Conservation (phyloP, 2,113 vertebrate species). For the Paracanthobrama guichenoti region DNA sequence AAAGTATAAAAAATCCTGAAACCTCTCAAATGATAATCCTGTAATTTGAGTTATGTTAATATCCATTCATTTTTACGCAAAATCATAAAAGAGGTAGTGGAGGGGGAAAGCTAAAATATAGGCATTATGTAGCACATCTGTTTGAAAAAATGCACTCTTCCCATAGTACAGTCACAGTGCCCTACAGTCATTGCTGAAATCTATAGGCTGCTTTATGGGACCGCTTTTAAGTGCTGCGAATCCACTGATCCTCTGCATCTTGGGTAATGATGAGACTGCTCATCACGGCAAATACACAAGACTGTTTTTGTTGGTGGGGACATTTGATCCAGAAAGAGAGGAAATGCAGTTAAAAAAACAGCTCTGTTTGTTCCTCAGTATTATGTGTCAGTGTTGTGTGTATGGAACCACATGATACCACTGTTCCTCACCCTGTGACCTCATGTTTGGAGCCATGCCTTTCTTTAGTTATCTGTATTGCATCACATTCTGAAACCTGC, state of each 20-base stretch:
- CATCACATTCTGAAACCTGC: constrained; percentile 50
- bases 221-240: constrained; percentile 25
- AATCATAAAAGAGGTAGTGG: not conserved
- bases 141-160: constrained; percentile 8
- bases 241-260: constrained; percentile 20
- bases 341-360: constrained; percentile 56
- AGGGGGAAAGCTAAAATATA: not conserved
- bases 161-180: constrained; percentile 25
- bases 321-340: constrained; percentile 58
- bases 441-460: constrained; percentile 59
- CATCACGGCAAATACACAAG: constrained; percentile 58
- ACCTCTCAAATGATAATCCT: not conserved
- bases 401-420: constrained; percentile 61
- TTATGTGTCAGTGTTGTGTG: constrained; percentile 62
- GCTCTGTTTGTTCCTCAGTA: constrained; percentile 63
- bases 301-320: constrained; percentile 55
- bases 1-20: not conserved
- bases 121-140: not conserved
- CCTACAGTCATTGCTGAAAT: constrained; percentile 26
- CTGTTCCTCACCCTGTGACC: constrained; percentile 61
- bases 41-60: too few relatives aligned
- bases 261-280: constrained; percentile 42
- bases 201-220: constrained; percentile 17
- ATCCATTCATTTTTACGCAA: not conserved
- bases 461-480: constrained; percentile 42